Evolutionary conservation across 2,888 invertebrate species (phyloP).

Genomic region (Lithophane leautieri): DNA sequence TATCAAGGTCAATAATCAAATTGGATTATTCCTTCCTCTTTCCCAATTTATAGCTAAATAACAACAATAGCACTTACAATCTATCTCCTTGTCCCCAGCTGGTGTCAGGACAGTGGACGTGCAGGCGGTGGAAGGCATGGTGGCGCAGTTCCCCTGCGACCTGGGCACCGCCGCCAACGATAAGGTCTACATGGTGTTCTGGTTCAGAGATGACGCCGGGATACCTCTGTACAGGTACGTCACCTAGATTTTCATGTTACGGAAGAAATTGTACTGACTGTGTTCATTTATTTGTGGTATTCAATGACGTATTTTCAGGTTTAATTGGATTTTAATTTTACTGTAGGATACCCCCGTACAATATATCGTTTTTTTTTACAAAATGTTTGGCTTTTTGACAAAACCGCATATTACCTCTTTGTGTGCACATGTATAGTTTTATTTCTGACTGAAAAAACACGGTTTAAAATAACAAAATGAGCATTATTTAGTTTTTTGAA

Average conservation of each 20-base stretch:
- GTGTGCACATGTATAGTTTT: background rate
- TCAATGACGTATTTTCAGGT: background rate
- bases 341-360: background rate
- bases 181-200: slow-evolving; percentile 97
- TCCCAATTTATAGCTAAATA: background rate
- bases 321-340: too few species aligned
- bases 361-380: background rate
- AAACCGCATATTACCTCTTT: background rate
- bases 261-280: too few species aligned
- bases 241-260: background rate
- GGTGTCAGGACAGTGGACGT: slow-evolving; percentile 94
- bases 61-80: background rate
- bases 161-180: slow-evolving; percentile 95
- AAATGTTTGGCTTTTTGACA: background rate
- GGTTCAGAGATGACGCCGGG: slow-evolving; percentile 97
- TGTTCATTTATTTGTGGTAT: background rate
- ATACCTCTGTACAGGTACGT: slow-evolving; percentile 96
- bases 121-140: slow-evolving; percentile 96
- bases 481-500: background rate
- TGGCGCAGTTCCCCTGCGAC: slow-evolving; percentile 96
- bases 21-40: background rate
- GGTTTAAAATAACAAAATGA: background rate
- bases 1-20: too few species aligned
- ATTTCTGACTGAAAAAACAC: background rate
- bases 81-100: slow-evolving; percentile 72